Percentiles rank a stretch among this genome's conserved stretches.
Evolutionary conservation across 1,140 invertebrate genomes (phyloP).

Genomic region (Formica selysi): DNA sequence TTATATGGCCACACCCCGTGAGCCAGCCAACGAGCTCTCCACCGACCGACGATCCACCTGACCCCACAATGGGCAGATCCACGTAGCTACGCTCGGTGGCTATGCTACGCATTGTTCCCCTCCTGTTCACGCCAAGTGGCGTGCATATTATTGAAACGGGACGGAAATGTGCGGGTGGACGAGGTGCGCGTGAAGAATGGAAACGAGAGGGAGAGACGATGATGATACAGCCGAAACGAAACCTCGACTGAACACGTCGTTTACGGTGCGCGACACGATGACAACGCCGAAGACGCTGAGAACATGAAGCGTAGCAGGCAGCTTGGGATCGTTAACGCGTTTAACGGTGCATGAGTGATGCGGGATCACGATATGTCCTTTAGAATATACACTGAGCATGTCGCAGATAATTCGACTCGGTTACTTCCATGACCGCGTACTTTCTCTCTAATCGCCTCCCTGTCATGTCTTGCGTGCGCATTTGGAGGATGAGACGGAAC

Average conservation of each 20-base stretch:
- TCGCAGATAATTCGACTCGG: constrained; percentile 62
- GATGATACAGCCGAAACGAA: constrained; percentile 45
- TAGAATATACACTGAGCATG: constrained; percentile 38
- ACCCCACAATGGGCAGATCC: constrained; percentile 77
- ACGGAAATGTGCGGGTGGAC: background rate
- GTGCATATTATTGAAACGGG: constrained; percentile 42
- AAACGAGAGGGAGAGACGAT: constrained; percentile 50
- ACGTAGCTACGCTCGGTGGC: constrained; percentile 47
- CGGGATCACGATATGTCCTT: constrained; percentile 75
- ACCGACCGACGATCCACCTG: constrained; percentile 75
- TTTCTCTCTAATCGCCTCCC: constrained; percentile 33
- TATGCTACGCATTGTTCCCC: constrained; percentile 65
- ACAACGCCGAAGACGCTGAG: constrained; percentile 66
- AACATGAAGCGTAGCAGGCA: constrained; percentile 6
- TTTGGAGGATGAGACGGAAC: background rate
- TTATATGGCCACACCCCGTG: constrained; percentile 79
- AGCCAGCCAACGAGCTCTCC: constrained; percentile 78
- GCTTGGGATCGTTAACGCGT: constrained; percentile 78
- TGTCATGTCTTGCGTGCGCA: constrained; percentile 8
- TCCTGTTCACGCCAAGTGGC: constrained; percentile 61
- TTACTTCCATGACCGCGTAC: constrained; percentile 29
- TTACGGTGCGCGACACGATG: constrained; percentile 42
- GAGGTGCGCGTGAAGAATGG: constrained; percentile 2
- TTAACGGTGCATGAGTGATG: constrained; percentile 78
- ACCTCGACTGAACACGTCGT: constrained; percentile 24